Conservation (phyloP, 35 echinoderm and acorn worm genomes). For the Apostichopus californicus region DNA sequence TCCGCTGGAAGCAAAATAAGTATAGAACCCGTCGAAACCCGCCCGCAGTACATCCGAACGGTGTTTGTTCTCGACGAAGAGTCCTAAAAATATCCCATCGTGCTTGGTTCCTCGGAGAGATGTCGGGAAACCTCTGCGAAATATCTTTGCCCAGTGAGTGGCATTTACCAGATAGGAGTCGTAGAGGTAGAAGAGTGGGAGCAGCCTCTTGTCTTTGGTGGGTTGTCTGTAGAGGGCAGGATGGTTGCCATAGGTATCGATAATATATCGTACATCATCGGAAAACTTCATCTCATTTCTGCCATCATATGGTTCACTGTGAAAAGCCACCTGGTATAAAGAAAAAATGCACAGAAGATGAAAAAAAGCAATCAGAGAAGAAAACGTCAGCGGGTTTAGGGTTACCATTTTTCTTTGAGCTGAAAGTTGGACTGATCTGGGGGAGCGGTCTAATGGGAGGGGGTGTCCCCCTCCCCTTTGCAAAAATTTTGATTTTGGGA, state of each 20-base stretch:
- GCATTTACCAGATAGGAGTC: conserved; percentile 85
- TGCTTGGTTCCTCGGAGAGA: conserved; percentile 73
- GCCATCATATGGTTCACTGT: conserved; percentile 93
- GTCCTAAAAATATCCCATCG: conserved; percentile 82
- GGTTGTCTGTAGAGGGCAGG: conserved; percentile 77
- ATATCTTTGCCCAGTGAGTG: conserved; percentile 68
- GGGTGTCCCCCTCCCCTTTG: too few species aligned
- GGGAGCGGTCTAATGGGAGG: too few species aligned
- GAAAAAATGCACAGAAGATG: neutral
- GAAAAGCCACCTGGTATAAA: conserved; percentile 82
- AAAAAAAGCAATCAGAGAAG: neutral
- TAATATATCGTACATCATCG: conserved; percentile 83
- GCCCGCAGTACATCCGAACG: conserved; percentile 57
- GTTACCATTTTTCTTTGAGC: too few species aligned
- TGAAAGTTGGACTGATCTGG: too few species aligned
- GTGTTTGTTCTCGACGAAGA: conserved; percentile 79
- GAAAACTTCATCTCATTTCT: conserved; percentile 65
- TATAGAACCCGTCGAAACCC: conserved; percentile 95
- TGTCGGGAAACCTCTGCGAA: conserved; percentile 42
- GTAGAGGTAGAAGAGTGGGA: conserved; percentile 88
- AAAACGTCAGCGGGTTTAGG: too few species aligned
- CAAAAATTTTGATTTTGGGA: too few species aligned
- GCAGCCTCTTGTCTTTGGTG: neutral
- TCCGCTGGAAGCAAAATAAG: conserved; percentile 89
- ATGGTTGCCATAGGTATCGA: conserved; percentile 82